These are phyloP conservation scores for Enoplosus armatus DNA, from an alignment of 2,797 vertebrate species.

Conservation along the genomic window DNA sequence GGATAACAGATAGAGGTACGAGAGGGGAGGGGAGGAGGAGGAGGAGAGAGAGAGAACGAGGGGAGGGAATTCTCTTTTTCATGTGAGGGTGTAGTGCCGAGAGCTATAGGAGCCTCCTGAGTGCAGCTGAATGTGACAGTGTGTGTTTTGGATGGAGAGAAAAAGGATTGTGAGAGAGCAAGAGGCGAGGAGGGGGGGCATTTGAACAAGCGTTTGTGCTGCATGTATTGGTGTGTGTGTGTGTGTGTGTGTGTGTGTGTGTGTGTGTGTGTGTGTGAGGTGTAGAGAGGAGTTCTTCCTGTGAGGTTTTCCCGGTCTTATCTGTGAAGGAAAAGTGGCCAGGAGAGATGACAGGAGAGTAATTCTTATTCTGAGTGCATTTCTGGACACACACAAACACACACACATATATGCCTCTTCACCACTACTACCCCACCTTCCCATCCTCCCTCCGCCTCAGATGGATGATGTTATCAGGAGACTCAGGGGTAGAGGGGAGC, in stretches of 20 bases:
- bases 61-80: constrained; percentile 48
- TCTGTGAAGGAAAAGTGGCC: constrained; percentile 56
- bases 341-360: constrained; percentile 56
- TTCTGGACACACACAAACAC: constrained; percentile 43
- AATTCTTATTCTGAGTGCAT: constrained; percentile 59
- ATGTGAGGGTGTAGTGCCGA: constrained; percentile 38
- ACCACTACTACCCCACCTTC: constrained; percentile 7
- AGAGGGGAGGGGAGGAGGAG: constrained; percentile 1
- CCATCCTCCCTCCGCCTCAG: constrained; percentile 50
- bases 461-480: constrained; percentile 74
- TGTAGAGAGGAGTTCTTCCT: constrained; percentile 49
- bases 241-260: constrained; percentile 13
- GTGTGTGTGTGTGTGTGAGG: constrained; percentile 49
- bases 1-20: constrained; percentile 59
- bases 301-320: constrained; percentile 61
- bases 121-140: constrained; percentile 51
- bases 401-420: constrained; percentile 2
- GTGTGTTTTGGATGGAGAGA: constrained; percentile 45
- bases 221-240: constrained; percentile 1
- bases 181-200: background rate
- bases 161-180: background rate
- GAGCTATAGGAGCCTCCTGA: constrained; percentile 50
- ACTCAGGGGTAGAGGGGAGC: constrained; percentile 46
- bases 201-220: constrained; percentile 29
- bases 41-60: background rate